Evolutionary conservation across 2,888 invertebrate species (phyloP).

Genomic region (Agrotis clavis): DNA sequence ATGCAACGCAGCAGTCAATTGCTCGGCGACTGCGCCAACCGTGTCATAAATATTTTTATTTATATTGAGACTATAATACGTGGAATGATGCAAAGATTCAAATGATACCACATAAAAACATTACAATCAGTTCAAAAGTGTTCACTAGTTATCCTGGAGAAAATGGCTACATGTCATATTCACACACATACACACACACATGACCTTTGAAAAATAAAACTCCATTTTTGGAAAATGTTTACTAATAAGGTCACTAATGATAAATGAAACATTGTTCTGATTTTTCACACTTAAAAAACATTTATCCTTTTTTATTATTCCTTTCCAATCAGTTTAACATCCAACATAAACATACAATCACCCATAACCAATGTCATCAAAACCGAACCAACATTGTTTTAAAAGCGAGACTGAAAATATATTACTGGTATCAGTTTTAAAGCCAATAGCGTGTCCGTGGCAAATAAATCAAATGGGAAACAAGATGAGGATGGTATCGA

Average conservation of each 20-base stretch:
- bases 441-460: constrained; percentile 60
- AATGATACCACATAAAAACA: neutral
- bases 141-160: neutral
- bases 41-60: too few species aligned
- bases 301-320: neutral
- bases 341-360: constrained; percentile 7
- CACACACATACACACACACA: neutral
- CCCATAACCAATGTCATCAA: constrained; percentile 26
- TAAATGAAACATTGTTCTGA: too few species aligned
- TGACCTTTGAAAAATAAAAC: neutral
- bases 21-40: too few species aligned
- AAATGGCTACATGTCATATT: too few species aligned
- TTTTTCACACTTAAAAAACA: neutral
- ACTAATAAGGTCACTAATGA: too few species aligned
- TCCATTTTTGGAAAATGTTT: neutral
- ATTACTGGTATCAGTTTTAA: constrained; percentile 59
- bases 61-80: too few species aligned
- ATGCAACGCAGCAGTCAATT: too few species aligned
- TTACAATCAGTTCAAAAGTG: neutral
- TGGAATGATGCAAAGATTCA: neutral
- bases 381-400: constrained; percentile 47
- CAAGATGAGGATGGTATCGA: constrained; percentile 71
- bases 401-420: constrained; percentile 42
- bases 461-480: constrained; percentile 69
- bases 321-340: neutral